These are phyloP conservation scores for Conus canariensis DNA, from an alignment of 2,888 invertebrate genomes.

Conservation along the genomic window DNA sequence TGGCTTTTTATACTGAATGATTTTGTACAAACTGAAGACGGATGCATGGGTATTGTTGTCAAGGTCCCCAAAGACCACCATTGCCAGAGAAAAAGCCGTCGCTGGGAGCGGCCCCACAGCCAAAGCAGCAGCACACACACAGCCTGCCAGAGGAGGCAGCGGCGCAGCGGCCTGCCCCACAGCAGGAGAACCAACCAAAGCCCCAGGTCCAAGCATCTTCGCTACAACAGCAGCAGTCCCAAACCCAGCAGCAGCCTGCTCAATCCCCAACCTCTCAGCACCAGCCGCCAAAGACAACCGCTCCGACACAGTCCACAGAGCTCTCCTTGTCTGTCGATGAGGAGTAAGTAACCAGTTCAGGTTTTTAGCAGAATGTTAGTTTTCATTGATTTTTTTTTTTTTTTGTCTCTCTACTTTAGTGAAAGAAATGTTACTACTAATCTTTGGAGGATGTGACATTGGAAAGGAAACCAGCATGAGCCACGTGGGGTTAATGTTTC, in stretches of 20 bases:
- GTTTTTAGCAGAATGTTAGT: too few relatives aligned
- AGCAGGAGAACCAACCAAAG: not conserved
- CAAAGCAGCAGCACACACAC: constrained; percentile 31
- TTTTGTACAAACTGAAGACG: too few relatives aligned
- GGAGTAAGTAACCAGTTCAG: constrained; percentile 10
- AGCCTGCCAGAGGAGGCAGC: not conserved
- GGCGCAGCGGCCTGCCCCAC: too few relatives aligned
- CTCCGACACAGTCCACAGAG: not conserved
- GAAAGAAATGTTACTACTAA: too few relatives aligned
- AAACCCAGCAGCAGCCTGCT: not conserved
- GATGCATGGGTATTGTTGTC: not conserved
- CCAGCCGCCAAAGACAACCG: not conserved
- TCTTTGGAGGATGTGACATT: too few relatives aligned
- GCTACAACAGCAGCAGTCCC: constrained; percentile 20
- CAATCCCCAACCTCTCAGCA: not conserved
- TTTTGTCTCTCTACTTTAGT: too few relatives aligned
- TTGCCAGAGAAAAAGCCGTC: constrained; percentile 52
- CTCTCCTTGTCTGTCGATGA: not conserved
- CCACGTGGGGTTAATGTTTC: too few relatives aligned
- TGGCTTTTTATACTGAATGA: too few relatives aligned
- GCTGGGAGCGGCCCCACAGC: constrained; percentile 46
- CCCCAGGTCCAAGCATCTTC: constrained; percentile 5
- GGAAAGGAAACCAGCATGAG: too few relatives aligned
- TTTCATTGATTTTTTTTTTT: too few relatives aligned
- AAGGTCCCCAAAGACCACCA: constrained; percentile 50